phyloP scores from a whole-genome alignment of 2,113 vertebrate genomes.

The Falcunculus frontatus region DNA sequence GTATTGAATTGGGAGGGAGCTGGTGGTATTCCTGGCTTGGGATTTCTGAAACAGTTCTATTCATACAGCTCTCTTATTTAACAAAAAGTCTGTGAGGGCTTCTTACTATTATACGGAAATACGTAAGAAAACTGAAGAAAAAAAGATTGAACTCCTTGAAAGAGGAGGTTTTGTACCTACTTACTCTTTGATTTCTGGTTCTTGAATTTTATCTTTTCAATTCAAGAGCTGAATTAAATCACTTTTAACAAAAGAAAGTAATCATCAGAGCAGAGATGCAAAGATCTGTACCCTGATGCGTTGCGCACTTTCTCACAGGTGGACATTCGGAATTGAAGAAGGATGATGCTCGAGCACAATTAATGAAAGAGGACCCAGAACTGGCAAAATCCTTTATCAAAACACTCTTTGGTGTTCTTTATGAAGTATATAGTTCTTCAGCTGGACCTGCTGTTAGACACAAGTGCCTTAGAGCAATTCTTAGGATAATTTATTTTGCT shows the following conservation, averaged over 20 bases:
- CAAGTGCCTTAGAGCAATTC: slow-evolving; percentile 99
- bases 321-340: slow-evolving; percentile 92
- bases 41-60: background rate
- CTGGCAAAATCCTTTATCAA: slow-evolving; percentile 99
- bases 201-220: background rate
- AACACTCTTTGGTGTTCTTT: slow-evolving; percentile 98
- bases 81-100: background rate
- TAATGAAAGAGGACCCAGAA: slow-evolving; percentile 98
- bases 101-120: background rate
- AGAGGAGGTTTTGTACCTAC: background rate
- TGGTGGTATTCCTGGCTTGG: background rate
- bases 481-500: slow-evolving; percentile 99
- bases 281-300: background rate
- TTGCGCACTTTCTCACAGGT: slow-evolving; percentile 64
- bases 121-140: background rate
- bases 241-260: background rate
- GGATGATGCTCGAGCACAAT: slow-evolving; percentile 95
- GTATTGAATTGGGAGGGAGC: background rate
- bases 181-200: background rate
- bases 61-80: background rate
- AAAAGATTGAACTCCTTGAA: background rate
- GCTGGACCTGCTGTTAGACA: slow-evolving; percentile 99
- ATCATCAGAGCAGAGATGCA: background rate
- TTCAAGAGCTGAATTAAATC: background rate
- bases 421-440: slow-evolving; percentile 99